Percentiles rank a stretch among this genome's conserved stretches.
phyloP scores from a whole-genome alignment of 2,113 vertebrate species.

The Gobio gobio region DNA sequence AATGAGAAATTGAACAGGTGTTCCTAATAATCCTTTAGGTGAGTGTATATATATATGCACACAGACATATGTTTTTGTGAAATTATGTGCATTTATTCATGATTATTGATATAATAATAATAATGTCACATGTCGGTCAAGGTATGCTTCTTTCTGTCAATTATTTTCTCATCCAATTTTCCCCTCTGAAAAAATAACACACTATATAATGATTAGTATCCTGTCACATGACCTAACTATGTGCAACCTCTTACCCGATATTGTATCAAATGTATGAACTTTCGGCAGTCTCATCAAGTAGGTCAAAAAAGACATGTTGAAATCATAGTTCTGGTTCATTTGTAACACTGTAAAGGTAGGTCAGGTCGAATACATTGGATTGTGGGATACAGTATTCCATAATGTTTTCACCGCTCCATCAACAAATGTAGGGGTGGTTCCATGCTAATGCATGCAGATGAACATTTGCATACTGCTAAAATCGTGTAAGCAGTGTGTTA shows the following conservation, averaged over 20 bases:
- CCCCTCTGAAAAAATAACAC: not conserved
- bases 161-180: not conserved
- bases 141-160: not conserved
- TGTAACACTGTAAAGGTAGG: not conserved
- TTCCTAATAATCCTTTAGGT: no score
- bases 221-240: not conserved
- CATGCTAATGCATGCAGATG: not conserved
- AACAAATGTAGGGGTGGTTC: not conserved
- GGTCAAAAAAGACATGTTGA: not conserved
- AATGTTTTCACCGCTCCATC: not conserved
- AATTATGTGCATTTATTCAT: no score
- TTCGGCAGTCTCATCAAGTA: not conserved
- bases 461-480: not conserved
- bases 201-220: not conserved
- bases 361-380: not conserved
- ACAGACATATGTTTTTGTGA: no score
- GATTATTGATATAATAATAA: no score
- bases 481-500: slow-evolving; percentile 8
- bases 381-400: not conserved
- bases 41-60: no score
- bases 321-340: not conserved
- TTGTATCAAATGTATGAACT: not conserved
- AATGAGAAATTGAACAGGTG: no score
- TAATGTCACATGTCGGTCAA: no score
- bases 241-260: not conserved